phyloP scores from a whole-genome alignment of 2,888 invertebrate species.

The Sarcophaga caerulescens region DNA sequence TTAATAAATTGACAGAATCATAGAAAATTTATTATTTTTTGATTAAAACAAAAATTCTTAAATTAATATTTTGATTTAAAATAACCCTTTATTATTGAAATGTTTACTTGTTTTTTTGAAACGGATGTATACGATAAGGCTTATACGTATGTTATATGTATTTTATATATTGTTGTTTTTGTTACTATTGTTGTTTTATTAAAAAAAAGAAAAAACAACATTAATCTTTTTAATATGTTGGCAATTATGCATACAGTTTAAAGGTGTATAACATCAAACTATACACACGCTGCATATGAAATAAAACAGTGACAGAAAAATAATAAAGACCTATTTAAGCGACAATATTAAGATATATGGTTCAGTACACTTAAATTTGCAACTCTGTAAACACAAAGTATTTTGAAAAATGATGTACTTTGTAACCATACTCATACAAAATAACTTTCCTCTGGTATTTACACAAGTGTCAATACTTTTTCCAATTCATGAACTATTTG shows the following conservation, averaged over 20 bases:
- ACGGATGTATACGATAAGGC: not conserved
- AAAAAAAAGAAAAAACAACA: not conserved
- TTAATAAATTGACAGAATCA: not conserved
- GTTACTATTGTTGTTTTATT: no score
- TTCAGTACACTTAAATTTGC: not conserved
- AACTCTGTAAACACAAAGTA: no score
- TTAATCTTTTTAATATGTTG: constrained; percentile 38
- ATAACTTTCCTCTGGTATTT: no score
- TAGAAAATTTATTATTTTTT: not conserved
- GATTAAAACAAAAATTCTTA: not conserved
- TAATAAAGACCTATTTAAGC: not conserved
- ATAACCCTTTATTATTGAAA: not conserved
- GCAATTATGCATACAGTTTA: constrained; percentile 21
- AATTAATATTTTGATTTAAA: not conserved
- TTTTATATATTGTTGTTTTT: not conserved
- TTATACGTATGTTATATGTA: not conserved
- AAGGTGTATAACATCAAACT: not conserved
- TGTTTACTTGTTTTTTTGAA: not conserved
- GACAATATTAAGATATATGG: not conserved
- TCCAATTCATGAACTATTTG: no score
- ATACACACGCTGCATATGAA: not conserved
- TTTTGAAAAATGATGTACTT: no score
- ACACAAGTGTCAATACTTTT: no score
- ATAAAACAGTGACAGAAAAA: not conserved
- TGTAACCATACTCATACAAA: no score